phyloP scores from a whole-genome alignment of 1,140 invertebrate genomes.

The Brachionus asplanchnoidis region DNA sequence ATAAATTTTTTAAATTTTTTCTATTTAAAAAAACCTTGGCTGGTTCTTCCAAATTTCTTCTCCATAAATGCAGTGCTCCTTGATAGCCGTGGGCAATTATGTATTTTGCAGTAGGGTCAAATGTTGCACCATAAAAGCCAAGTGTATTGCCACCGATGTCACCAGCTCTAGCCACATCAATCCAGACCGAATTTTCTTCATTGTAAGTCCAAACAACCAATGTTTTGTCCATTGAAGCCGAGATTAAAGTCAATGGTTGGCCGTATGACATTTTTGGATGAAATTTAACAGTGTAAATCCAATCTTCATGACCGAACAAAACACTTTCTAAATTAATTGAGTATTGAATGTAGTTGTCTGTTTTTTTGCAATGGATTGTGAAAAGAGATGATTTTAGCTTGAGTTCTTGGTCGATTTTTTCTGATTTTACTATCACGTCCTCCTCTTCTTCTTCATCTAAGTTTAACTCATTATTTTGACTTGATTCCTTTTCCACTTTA shows the following conservation, averaged over 20 bases:
- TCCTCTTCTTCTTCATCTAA: conserved; percentile 19
- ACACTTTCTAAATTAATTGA: conserved; percentile 76
- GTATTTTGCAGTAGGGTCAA: conserved; percentile 65
- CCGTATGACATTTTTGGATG: conserved; percentile 56
- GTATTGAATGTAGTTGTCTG: conserved; percentile 47
- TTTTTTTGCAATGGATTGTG: neutral
- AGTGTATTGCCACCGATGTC: conserved; percentile 85
- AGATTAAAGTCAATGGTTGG: conserved; percentile 62
- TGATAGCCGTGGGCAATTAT: conserved; percentile 82
- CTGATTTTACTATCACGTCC: neutral
- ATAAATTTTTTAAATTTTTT: neutral
- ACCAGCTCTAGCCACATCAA: conserved; percentile 64
- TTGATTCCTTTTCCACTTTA: neutral
- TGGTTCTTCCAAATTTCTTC: conserved; percentile 58
- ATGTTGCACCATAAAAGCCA: conserved; percentile 83
- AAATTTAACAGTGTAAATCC: conserved; percentile 87
- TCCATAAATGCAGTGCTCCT: conserved; percentile 90
- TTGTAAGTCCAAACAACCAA: conserved; percentile 79
- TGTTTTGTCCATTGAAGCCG: conserved; percentile 86
- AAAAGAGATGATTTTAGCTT: neutral
- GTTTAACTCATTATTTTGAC: neutral
- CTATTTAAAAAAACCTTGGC: neutral
- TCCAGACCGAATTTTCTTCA: conserved; percentile 68
- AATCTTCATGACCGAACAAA: conserved; percentile 81
- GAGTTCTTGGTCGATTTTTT: conserved; percentile 10